Base-by-base conservation (phyloP, 2,113 vertebrate genomes). In the Burhinus oedicnemus region DNA sequence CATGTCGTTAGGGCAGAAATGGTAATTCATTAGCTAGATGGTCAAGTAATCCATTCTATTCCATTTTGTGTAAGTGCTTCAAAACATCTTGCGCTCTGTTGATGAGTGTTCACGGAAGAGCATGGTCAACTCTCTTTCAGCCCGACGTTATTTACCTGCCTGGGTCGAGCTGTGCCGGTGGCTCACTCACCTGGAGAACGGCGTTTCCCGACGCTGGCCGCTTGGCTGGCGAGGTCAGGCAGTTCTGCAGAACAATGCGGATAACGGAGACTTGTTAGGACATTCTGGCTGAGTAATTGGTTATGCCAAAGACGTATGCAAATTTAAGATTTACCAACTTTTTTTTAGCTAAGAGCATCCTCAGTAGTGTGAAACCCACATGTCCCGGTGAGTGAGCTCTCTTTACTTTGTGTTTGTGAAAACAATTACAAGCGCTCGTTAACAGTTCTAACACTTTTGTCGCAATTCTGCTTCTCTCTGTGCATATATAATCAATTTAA, bases 401-500 rank as follows among this genome's bases (percentile, higher is more conserved):
- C 55, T 49, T 17, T 17, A 6, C 47, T 64, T 27, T 13, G 45
- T 3, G 29, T 8, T 34, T 12, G 36, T 32, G 40, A 38, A n/a
- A 32, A 5, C 0, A 0, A 11, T 52, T 62, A 3, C 58, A 16
- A 38, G 27, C 38, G 6, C 36, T 1, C n/a, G 2, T 5, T 1
- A 11, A 18, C 23, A 21, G 12, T 20, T 62, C 13, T 12, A 15
- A 30, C 36, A 1, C 47, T 57, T 38, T 51, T n/a, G 18, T 51
- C 65, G 23, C 54, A 15, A 11, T 12, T 49, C 44, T n/a, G 27
- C 57, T 78, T 11, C 8, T 44, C 65, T 45, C 44, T 32, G 30
- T 5, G 16, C 6, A 3, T 15, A 0, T 6, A 5, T 7, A 16
- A 23, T 38, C 44, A 16, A 21, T 38, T 47, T 29, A 42, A 52